Base-by-base conservation (phyloP, 2,113 vertebrate species). In the Melanerpes aurifrons region DNA sequence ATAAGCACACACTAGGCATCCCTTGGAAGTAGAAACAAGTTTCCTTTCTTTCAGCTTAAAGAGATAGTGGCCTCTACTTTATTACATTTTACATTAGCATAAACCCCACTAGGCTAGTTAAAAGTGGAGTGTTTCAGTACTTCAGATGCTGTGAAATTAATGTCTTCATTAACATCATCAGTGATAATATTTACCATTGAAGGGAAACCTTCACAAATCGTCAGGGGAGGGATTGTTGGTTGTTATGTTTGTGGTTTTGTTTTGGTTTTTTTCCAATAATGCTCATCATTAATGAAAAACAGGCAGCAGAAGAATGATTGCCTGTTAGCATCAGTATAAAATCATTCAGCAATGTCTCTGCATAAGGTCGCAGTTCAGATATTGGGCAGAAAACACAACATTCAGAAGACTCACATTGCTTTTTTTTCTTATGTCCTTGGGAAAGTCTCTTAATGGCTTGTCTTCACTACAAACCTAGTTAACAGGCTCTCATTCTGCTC, bases 1-100 rank as follows among this genome's bases (percentile, higher is more conserved):
- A 96, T 93, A 90, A 95, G 89, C 77, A 94, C 87, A 96, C 93
- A 96, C 92, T 94, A 94, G 47, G 88, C 88, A 95, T 96, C 86
- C 89, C 85, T 87, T 67, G 70, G 69, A 88, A 92, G 83, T 37
- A 86, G 90, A 95, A 89, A 95, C 83, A 94, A 87, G 79, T 87
- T 79, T 87, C 84, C 83, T 88, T 90, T 90, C 84, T 81, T 77
- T 72, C 70, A 90, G n/a, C 68, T 81, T 85, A 90, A 95, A 96
- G 93, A 92, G 82, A 95, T 79, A 92, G 66, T 58, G 78, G 91
- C 87, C 77, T 82, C 62, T 64, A 58, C 66, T 86, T 90, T 77
- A 82, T 89, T 82, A 76, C 87, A 77, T 93, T 92, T 94, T 83
- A 90, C 89, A 92, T 73, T 90, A 78, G 24, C 78, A 94, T 73